These are phyloP conservation scores for Microtus richardsoni DNA, from an alignment of 2,113 vertebrate genomes.

Conservation along the genomic window DNA sequence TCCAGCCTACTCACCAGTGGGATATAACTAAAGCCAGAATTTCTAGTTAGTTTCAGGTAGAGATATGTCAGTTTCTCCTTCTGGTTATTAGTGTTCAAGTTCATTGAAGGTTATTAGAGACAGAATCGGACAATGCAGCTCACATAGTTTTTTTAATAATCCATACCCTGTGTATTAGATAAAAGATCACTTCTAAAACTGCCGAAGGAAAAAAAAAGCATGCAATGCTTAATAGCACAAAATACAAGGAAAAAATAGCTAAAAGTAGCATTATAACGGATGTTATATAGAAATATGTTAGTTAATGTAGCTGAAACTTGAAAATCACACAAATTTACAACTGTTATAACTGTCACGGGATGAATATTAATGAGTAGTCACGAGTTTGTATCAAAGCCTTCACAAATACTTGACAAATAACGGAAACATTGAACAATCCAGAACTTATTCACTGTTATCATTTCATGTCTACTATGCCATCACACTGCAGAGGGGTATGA, in stretches of 20 bases:
- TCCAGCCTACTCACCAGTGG: slow-evolving; percentile 48
- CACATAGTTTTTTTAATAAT: slow-evolving; percentile 14
- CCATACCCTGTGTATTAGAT: slow-evolving; percentile 9
- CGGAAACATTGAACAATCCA: neutral
- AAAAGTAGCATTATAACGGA: neutral
- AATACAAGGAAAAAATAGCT: neutral
- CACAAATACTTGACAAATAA: slow-evolving; percentile 26
- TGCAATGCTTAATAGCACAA: neutral
- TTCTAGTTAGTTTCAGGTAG: slow-evolving; percentile 43
- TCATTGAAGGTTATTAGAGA: slow-evolving; percentile 21
- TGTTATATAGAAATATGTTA: slow-evolving; percentile 15
- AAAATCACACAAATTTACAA: neutral
- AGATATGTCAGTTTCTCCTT: neutral
- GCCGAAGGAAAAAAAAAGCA: neutral
- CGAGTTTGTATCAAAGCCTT: slow-evolving; percentile 4
- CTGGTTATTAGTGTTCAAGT: slow-evolving; percentile 35
- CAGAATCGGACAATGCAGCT: neutral
- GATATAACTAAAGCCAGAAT: neutral
- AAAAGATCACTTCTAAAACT: slow-evolving; percentile 52
- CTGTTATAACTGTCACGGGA: neutral
- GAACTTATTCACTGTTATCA: neutral
- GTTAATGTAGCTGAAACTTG: neutral
- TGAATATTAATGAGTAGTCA: neutral
- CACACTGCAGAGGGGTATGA: neutral
- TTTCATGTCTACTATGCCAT: neutral